Conservation (phyloP, 2,888 invertebrate genomes). For the Rhamphomyia laevipes region DNA sequence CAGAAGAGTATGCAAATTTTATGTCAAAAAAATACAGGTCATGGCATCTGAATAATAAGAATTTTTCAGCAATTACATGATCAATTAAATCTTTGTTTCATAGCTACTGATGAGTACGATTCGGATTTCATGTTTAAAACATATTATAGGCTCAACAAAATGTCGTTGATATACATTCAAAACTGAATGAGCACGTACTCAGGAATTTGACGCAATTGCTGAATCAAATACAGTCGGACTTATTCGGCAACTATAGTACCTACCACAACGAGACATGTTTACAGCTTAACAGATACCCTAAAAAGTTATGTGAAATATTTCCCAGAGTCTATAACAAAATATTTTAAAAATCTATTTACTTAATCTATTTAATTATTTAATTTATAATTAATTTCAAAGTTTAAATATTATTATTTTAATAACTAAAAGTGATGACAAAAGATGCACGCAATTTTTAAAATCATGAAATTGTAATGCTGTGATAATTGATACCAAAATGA, state of each 20-base stretch:
- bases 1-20: slow-evolving; percentile 92
- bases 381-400: no score
- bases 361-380: no score
- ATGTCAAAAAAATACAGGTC: slow-evolving; percentile 85
- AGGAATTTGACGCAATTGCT: slow-evolving; percentile 51
- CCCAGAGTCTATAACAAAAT: no score
- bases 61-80: slow-evolving; percentile 84
- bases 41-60: slow-evolving; percentile 53
- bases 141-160: slow-evolving; percentile 57
- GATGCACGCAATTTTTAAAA: no score
- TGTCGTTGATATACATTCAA: slow-evolving; percentile 74
- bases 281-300: slow-evolving; percentile 72
- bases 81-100: slow-evolving; percentile 60
- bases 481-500: no score
- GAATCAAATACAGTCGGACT: slow-evolving; percentile 15
- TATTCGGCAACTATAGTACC: slow-evolving; percentile 43
- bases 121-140: slow-evolving; percentile 22
- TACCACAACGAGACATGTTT: slow-evolving; percentile 78
- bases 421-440: no score
- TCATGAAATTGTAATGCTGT: no score
- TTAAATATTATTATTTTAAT: no score
- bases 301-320: slow-evolving; percentile 87
- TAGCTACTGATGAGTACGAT: slow-evolving; percentile 70
- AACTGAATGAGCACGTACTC: slow-evolving; percentile 59
- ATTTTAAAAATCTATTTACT: no score